phyloP scores from a whole-genome alignment of 2,113 vertebrate genomes.

The Stictonetta naevosa region DNA sequence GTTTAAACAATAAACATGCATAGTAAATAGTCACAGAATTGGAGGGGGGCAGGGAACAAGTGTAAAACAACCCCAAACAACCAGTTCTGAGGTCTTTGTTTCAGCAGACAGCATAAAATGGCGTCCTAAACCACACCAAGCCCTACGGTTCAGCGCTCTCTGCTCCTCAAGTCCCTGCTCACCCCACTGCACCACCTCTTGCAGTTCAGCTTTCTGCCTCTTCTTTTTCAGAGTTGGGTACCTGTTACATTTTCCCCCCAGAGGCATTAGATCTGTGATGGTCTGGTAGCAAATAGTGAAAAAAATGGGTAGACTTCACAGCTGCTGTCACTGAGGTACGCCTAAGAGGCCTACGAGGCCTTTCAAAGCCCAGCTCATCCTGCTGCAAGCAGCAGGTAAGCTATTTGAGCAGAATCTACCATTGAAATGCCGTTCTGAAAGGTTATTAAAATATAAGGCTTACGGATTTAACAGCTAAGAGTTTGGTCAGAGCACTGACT shows the following conservation, averaged over 20 bases:
- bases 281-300: not conserved
- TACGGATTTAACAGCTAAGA: not conserved
- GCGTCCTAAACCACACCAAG: not conserved
- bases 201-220: not conserved
- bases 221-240: not conserved
- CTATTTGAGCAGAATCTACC: not conserved
- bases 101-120: not conserved
- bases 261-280: not conserved
- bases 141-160: not conserved
- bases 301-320: not conserved
- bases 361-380: not conserved
- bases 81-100: not conserved
- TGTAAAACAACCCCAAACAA: not conserved
- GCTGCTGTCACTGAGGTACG: not conserved
- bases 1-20: not conserved
- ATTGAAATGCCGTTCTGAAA: not conserved
- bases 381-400: not conserved
- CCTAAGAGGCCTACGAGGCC: not conserved
- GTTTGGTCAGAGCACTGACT: too few relatives aligned
- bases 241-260: not conserved
- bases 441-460: not conserved
- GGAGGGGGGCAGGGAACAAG: fast-evolving
- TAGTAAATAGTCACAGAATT: not conserved
- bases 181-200: not conserved
- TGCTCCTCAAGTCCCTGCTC: not conserved